Base-by-base conservation (phyloP, 1,140 invertebrate genomes). In the Euwallacea fornicatus region DNA sequence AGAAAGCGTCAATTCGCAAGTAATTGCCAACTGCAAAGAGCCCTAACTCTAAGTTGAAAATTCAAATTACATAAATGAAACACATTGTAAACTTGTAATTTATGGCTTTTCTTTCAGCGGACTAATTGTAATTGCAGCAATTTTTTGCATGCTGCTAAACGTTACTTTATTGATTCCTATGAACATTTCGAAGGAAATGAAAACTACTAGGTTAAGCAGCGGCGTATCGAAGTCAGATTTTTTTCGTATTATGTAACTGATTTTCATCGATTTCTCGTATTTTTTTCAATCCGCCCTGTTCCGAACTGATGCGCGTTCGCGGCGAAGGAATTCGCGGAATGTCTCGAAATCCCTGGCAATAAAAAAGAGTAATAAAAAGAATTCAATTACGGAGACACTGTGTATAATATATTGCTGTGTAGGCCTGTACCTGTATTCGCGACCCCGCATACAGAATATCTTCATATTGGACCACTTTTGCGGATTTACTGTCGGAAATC, bases 51-150 rank as follows among this genome's bases (percentile, higher is more conserved):
- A 71, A 70, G 77, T 65, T 74, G 74, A 76, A 77, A 78, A 78
- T 76, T 78, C 78, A 77, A 78, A 78, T 78, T 77, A 77, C 77
- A 76, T 76, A 79, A 79, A 77, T 77, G 77, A 78, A 79, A 78
- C 78, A 79, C 77, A 78, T 77, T 77, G 76, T 75, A 74, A 78
- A 78, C 69, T 79, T 79, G 73, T 76, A 79, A 79, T 79, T 79
- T 79, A 79, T 79, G 56, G 74, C 71, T 61, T 64, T 64, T 72
- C 62, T 70, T 68, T 15, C 42, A 76, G 73, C 73, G 68, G 73
- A 65, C 70, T 66, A 75, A 65, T 73, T 47, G 70, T 15, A 60
- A 66, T 58, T 69, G 59, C 61, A 50, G n/a, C 61, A 50, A 44
- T 72, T 72, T 74, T 72, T 72, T 72, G 56, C 71, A 54, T 43